Conservation (phyloP, 2,113 vertebrate species). For the Microtus oregoni region DNA sequence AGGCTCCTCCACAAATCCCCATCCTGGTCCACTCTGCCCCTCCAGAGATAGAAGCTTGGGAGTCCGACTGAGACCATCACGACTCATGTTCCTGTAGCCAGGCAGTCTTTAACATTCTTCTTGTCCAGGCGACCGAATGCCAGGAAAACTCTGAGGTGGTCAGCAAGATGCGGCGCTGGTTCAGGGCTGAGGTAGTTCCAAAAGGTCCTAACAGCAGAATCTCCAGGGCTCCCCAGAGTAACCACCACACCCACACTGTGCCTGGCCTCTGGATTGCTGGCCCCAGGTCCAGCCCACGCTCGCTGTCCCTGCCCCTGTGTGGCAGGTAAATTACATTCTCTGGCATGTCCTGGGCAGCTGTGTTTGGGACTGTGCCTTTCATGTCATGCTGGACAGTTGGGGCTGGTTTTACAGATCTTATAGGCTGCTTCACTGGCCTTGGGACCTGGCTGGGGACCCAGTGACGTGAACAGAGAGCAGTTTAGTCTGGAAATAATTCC, state of each 20-base stretch:
- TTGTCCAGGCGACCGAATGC: not conserved
- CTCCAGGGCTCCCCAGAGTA: not conserved
- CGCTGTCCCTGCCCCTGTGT: accelerated
- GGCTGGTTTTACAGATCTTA: not conserved
- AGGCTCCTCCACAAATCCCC: too few species aligned
- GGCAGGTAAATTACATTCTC: not conserved
- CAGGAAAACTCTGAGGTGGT: slow-evolving; percentile 60
- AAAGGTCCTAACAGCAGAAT: slow-evolving; percentile 45
- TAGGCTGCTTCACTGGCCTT: not conserved
- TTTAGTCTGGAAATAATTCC: not conserved
- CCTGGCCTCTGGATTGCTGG: not conserved
- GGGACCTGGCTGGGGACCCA: not conserved
- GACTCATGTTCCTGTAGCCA: too few species aligned
- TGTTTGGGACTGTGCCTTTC: not conserved
- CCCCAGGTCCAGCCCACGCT: not conserved
- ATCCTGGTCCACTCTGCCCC: not conserved
- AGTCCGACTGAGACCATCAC: accelerated
- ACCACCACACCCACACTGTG: accelerated
- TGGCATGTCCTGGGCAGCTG: not conserved
- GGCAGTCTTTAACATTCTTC: accelerated
- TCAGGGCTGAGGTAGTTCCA: not conserved
- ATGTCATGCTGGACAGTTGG: accelerated
- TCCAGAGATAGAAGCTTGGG: not conserved
- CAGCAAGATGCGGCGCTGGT: slow-evolving; percentile 42
- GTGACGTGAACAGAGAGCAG: accelerated